Evolutionary conservation across 1,140 invertebrate species (phyloP).

Genomic region (Tigriopus japonicus): DNA sequence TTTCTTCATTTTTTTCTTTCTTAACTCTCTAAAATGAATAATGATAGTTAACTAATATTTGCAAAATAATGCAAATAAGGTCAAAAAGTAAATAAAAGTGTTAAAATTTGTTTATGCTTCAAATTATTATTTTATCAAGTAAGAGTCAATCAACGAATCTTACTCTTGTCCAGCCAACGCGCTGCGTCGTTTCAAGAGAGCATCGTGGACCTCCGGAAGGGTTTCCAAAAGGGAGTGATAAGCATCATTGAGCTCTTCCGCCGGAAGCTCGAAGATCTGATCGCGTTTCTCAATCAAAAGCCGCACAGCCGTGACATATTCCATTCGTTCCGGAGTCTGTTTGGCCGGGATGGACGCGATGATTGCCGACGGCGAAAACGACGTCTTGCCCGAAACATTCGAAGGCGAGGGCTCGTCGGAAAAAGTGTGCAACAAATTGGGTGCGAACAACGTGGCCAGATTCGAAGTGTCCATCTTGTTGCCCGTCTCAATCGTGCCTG

Average conservation of each 20-base stretch:
- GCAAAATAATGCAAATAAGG: no score
- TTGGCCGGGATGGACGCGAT: neutral
- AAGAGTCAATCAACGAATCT: no score
- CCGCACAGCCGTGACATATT: neutral
- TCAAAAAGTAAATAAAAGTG: no score
- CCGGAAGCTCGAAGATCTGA: slow-evolving; percentile 33
- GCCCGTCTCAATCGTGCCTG: slow-evolving; percentile 44
- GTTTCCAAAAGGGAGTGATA: slow-evolving; percentile 63
- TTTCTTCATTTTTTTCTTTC: no score
- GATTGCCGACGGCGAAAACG: neutral
- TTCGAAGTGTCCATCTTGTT: slow-evolving; percentile 88
- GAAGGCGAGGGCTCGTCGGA: slow-evolving; percentile 23
- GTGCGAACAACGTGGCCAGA: slow-evolving; percentile 76
- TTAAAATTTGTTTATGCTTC: no score
- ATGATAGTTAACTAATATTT: no score
- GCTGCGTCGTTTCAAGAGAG: slow-evolving; percentile 34
- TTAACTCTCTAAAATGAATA: no score
- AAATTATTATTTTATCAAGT: no score
- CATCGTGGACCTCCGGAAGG: slow-evolving; percentile 53
- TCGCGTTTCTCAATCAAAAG: slow-evolving; percentile 6
- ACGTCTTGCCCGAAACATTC: neutral
- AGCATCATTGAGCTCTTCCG: slow-evolving; percentile 59
- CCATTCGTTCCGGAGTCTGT: neutral
- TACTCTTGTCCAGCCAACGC: slow-evolving; percentile 27
- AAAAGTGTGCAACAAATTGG: slow-evolving; percentile 67